Base-by-base conservation (phyloP, 2,888 invertebrate genomes). In the Cremastobaeus sp. region DNA sequence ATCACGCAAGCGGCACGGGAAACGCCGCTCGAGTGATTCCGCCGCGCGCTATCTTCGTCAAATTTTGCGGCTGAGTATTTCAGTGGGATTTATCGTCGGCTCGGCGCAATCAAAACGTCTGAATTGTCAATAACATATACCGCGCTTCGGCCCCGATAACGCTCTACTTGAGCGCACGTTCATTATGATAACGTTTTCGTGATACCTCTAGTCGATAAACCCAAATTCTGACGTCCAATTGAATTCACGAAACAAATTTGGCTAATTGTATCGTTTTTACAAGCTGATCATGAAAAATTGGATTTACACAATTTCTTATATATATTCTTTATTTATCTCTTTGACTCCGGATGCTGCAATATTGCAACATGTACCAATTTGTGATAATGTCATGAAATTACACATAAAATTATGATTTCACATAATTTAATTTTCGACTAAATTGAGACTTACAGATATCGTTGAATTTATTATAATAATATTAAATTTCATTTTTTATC, bases 1-100 rank as follows among this genome's bases (percentile, higher is more conserved):
- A 25, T 25, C 84, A 81, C 82, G 83, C 84, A 80, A 77, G 66
- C 76, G 75, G 55, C 68, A 70, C 69, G 50, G 45, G 35, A 45
- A 47, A 48, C 39, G 41, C 28, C 41, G 48, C 12, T 21, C 45
- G 21, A 11, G 39, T 1, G 15, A n/a, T n/a, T n/a, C n/a, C n/a
- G n/a, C n/a, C n/a, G n/a, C n/a, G n/a, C 35, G 50, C 48, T 60
- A 74, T 69, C 65, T 65, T 65, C 65, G 60, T 64, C 52, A 41
- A 59, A 69, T 65, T 68, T 72, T 60, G 65, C 30, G 54, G 34
- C 25, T 14, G 12, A 60, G 41, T 47, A 66, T 47, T 72, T 65
- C 45, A 18, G 14, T 32, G 15, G 14, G 41, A 72, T 72, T 66
- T 72, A 72, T 72, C 52, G 34, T 20, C 43, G 9, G 8, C 3